Evolutionary conservation across 2,888 invertebrate genomes (phyloP), one percentile per base, ranked within the genome.

Genomic region (Phalera bucephala): DNA sequence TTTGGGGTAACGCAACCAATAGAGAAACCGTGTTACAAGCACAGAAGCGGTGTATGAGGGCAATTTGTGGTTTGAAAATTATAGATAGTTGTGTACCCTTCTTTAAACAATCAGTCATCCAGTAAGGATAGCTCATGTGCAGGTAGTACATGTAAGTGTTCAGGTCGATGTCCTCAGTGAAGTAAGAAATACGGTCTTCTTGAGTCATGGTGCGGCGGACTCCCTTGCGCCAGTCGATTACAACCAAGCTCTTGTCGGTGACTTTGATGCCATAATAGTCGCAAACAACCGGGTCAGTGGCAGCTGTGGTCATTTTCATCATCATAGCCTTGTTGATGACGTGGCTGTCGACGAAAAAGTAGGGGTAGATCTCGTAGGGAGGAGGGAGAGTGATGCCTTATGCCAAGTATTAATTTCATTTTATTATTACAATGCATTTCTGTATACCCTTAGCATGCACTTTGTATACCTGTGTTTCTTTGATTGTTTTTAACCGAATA

Each of bases 291-390:
- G 91, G 91, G 58, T 92, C 87, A 19, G 83, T 69, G 45, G 86
- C 84, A 20, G 91, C 92, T 32, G 91, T 93, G 56, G 92, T 91
- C 88, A 92, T 91, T 68, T 92, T 92, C 76, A 93, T 87, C 71
- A 91, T 85, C 58, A 93, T 90, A 0, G 93, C 94, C 61, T 93
- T 91, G 63, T 93, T 91, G 54, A 95, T 93, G 59, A 94, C 90
- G 61, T 94, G 92, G 57, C 92, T 85, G 80, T 94, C 93, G 70
- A 95, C 93, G 90, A 94, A 95, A 80, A 93, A 92, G 74, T 94
- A 92, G 1, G 96, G 96, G 80, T 93, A 92, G 72, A 95, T 92
- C 80, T 96, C 96, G 69, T 95, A 95, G 25, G 93, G 91, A 14
- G 94, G 91, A 13, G 95, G 95, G 12, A 95, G 73, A 28, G 91